Evolutionary conservation across 2,113 vertebrate genomes (phyloP).

Genomic region (Elachura formosa): DNA sequence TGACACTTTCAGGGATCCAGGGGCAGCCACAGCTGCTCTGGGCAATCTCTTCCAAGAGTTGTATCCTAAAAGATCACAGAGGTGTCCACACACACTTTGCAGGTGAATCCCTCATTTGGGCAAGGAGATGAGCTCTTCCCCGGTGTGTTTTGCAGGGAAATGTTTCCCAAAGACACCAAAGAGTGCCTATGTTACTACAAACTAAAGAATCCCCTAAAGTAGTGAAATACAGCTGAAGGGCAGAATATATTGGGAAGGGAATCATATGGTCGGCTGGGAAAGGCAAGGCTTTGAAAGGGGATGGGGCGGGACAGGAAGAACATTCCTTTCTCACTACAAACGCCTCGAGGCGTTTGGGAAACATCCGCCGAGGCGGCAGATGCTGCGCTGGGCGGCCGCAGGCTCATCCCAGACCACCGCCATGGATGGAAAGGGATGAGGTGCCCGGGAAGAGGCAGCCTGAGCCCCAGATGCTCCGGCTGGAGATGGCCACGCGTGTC

Average conservation of each 20-base stretch:
- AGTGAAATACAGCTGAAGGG: background rate
- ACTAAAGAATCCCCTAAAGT: background rate
- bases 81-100: background rate
- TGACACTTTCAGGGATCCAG: background rate
- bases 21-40: background rate
- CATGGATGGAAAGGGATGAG: background rate
- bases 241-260: background rate
- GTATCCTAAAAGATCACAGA: background rate
- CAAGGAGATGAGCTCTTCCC: background rate
- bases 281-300: background rate
- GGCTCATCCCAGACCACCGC: slow-evolving; percentile 3
- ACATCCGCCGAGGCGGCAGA: background rate
- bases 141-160: rapidly evolving
- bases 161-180: rapidly evolving
- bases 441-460: slow-evolving; percentile 42
- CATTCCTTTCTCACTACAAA: slow-evolving; percentile 53
- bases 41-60: background rate
- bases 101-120: background rate
- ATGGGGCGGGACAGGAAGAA: slow-evolving; percentile 38
- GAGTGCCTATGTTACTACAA: background rate
- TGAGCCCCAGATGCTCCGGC: slow-evolving; percentile 45
- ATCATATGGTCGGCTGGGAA: slow-evolving; percentile 17
- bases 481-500: background rate
- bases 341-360: background rate
- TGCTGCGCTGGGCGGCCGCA: background rate